Percentiles rank a stretch among this genome's conserved stretches.
These are phyloP conservation scores for Acleris holmiana DNA, from an alignment of 2,888 invertebrate genomes.

Conservation along the genomic window DNA sequence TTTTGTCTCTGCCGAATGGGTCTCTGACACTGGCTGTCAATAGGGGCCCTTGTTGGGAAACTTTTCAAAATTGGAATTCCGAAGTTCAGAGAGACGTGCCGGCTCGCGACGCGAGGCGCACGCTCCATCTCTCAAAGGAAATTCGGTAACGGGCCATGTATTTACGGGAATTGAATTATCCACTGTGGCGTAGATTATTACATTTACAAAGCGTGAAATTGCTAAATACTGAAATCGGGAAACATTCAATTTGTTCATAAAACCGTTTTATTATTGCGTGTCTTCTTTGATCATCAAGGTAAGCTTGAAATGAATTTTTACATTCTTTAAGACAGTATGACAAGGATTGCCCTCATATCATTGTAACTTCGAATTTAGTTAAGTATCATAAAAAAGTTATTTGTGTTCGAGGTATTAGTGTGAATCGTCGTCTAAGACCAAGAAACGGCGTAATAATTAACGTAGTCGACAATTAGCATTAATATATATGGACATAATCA, in stretches of 20 bases:
- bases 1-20: constrained; percentile 52
- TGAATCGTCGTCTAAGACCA: too few relatives aligned
- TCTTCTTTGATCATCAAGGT: background rate
- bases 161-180: constrained; percentile 80
- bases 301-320: too few relatives aligned
- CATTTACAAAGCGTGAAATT: constrained; percentile 76
- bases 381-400: too few relatives aligned
- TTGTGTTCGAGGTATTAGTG: too few relatives aligned
- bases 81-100: constrained; percentile 79
- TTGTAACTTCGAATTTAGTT: too few relatives aligned
- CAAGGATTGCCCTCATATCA: too few relatives aligned
- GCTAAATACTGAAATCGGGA: constrained; percentile 59
- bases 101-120: constrained; percentile 68
- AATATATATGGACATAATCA: background rate
- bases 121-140: constrained; percentile 82
- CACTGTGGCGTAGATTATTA: constrained; percentile 74
- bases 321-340: too few relatives aligned
- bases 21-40: constrained; percentile 79
- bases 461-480: background rate
- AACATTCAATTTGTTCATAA: constrained; percentile 23
- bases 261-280: background rate
- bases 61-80: constrained; percentile 85
- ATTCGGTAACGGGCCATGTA: constrained; percentile 78
- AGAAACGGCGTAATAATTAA: background rate
- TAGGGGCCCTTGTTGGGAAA: constrained; percentile 79